Conservation (phyloP, 2,888 invertebrate genomes). For the Myopa testacea region DNA sequence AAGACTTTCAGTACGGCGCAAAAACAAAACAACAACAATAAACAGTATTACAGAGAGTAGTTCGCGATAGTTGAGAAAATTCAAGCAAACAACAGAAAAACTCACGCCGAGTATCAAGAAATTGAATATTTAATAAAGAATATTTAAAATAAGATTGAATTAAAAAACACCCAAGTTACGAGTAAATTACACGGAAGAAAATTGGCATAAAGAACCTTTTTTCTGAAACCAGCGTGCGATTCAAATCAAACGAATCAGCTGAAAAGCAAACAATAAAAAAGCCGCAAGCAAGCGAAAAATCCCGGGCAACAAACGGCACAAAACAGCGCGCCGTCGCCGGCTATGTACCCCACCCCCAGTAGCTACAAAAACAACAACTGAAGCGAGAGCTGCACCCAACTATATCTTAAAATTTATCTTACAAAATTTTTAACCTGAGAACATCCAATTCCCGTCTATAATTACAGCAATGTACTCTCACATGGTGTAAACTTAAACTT, state of each 20-base stretch:
- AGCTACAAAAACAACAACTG: constrained; percentile 18
- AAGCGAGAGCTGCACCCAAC: background rate
- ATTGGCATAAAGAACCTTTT: background rate
- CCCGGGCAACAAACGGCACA: constrained; percentile 29
- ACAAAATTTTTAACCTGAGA: background rate
- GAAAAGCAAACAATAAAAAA: constrained; percentile 16
- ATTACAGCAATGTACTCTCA: background rate
- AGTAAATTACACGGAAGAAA: background rate
- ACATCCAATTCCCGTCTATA: no score
- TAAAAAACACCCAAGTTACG: background rate
- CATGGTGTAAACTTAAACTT: constrained; percentile 13
- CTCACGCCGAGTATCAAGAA: background rate
- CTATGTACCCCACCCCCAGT: background rate
- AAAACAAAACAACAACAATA: constrained; percentile 11
- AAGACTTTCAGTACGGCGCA: background rate
- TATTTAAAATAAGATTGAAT: background rate
- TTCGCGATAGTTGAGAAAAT: background rate
- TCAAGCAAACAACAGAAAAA: background rate
- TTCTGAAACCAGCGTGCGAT: constrained; percentile 1
- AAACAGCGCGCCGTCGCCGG: constrained; percentile 35
- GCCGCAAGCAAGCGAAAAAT: constrained; percentile 31
- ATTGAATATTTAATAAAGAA: background rate
- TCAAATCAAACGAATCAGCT: constrained; percentile 14
- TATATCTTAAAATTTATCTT: background rate
- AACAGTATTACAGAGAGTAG: background rate